phyloP scores from a whole-genome alignment of 2,888 invertebrate genomes.

The Rhamnusium bicolor region DNA sequence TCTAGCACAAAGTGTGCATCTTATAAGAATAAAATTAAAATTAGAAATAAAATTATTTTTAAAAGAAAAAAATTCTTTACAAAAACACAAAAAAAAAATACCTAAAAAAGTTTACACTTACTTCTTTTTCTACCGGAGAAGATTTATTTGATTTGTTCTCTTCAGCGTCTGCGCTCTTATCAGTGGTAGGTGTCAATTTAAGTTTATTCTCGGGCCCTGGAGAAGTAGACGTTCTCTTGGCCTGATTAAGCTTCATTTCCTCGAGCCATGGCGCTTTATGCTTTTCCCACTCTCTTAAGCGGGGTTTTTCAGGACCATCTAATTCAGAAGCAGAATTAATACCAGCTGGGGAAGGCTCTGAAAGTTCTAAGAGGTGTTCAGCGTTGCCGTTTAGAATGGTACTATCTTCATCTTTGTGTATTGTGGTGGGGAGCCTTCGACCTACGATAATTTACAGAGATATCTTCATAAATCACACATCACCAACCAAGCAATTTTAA shows the following conservation, averaged over 20 bases:
- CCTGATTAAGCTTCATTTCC: conserved; percentile 85
- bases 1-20: too few species aligned
- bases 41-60: too few species aligned
- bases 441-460: conserved; percentile 55
- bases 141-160: conserved; percentile 37
- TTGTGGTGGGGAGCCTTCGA: conserved; percentile 77
- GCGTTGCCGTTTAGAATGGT: conserved; percentile 62
- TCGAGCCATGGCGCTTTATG: conserved; percentile 87
- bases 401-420: conserved; percentile 63
- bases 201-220: conserved; percentile 57
- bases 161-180: conserved; percentile 63
- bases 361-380: conserved; percentile 52
- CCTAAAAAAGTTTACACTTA: too few species aligned
- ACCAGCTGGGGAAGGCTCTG: conserved; percentile 32
- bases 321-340: conserved; percentile 33
- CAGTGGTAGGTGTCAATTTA: conserved; percentile 44
- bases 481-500: too few species aligned
- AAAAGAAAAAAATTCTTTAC: too few species aligned
- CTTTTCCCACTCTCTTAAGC: conserved; percentile 81
- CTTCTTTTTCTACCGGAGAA: conserved; percentile 43
- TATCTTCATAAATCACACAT: background rate
- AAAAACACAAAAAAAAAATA: too few species aligned
- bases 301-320: conserved; percentile 74
- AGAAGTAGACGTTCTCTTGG: conserved; percentile 75
- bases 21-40: too few species aligned